A percentile compares a stretch with the other conserved stretches of the same genome.
Conservation (phyloP, 2,888 invertebrate genomes). For the Antheraea assamensis region DNA sequence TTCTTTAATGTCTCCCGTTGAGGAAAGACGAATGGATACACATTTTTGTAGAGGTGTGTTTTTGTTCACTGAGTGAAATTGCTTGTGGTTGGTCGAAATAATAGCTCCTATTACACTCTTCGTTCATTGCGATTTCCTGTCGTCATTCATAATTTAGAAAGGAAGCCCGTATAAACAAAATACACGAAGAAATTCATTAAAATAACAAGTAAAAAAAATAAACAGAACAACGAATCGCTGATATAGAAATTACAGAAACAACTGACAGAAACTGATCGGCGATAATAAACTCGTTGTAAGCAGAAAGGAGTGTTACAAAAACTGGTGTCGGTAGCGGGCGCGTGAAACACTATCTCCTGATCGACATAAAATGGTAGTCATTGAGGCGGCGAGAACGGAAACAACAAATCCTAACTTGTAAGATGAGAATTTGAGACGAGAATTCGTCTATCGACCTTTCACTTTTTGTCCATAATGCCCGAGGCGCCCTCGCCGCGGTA, state of each 20-base stretch:
- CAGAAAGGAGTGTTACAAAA: slow-evolving; percentile 77
- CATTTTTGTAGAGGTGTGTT: slow-evolving; percentile 79
- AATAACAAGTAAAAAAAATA: slow-evolving; percentile 29
- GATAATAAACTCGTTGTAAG: slow-evolving; percentile 76
- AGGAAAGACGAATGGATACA: slow-evolving; percentile 79
- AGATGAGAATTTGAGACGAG: slow-evolving; percentile 53
- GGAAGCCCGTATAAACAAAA: slow-evolving; percentile 30
- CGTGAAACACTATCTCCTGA: slow-evolving; percentile 80
- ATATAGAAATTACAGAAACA: slow-evolving; percentile 50
- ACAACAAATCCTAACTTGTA: slow-evolving; percentile 76
- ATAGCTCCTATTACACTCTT: slow-evolving; percentile 67
- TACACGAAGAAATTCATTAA: background rate
- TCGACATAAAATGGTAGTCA: slow-evolving; percentile 81
- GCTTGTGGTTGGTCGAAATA: slow-evolving; percentile 74
- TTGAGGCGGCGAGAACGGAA: slow-evolving; percentile 79
- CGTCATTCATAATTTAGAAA: slow-evolving; percentile 51
- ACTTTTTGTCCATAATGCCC: slow-evolving; percentile 64
- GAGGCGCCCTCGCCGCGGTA: slow-evolving; percentile 35
- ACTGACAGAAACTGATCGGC: slow-evolving; percentile 59
- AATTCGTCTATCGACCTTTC: slow-evolving; percentile 63
- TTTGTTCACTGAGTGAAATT: slow-evolving; percentile 72
- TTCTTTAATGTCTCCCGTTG: slow-evolving; percentile 78
- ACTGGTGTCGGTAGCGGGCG: slow-evolving; percentile 77
- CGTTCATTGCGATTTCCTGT: slow-evolving; percentile 69
- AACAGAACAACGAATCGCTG: slow-evolving; percentile 44